Evolutionary conservation across 2,797 vertebrate species (phyloP).

Genomic region (Microctenopoma stevenorrisi): DNA sequence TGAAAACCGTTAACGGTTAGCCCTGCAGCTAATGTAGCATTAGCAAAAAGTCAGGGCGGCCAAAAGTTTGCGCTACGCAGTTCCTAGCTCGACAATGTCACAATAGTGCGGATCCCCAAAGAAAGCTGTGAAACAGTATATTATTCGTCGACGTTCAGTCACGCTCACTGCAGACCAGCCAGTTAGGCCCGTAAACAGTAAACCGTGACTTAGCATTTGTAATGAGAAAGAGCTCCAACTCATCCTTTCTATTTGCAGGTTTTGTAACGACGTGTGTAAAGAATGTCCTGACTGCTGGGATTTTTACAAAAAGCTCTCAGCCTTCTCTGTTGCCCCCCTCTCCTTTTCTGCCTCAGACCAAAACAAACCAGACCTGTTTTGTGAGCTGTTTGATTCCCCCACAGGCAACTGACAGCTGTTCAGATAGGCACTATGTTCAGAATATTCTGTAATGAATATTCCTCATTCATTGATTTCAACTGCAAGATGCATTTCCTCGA

Average conservation of each 20-base stretch:
- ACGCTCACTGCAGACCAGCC: too few relatives aligned
- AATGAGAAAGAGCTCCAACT: conserved; percentile 7
- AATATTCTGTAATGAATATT: conserved; percentile 9
- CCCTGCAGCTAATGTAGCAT: conserved; percentile 2
- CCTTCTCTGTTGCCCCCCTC: conserved; percentile 48
- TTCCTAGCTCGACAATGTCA: conserved; percentile 20
- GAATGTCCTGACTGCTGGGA: conserved; percentile 75
- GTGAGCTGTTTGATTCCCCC: conserved; percentile 18
- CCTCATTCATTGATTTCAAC: not conserved
- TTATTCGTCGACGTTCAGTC: not conserved
- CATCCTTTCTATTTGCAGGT: not conserved
- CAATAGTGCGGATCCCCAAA: not conserved
- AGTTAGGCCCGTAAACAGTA: not conserved
- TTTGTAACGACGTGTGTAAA: conserved; percentile 50
- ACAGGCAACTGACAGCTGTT: conserved; percentile 1
- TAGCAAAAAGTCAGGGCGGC: conserved; percentile 1
- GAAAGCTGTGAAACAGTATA: not conserved
- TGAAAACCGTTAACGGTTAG: not conserved
- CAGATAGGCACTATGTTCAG: not conserved
- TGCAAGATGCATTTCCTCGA: not conserved
- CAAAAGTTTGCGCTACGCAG: conserved; percentile 23
- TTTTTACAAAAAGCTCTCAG: conserved; percentile 69
- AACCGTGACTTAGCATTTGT: conserved; percentile 43
- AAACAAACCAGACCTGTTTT: conserved; percentile 64
- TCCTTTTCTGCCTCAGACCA: conserved; percentile 45